These are phyloP conservation scores for Andrena fulva DNA, from an alignment of 2,888 invertebrate species.

Conservation along the genomic window DNA sequence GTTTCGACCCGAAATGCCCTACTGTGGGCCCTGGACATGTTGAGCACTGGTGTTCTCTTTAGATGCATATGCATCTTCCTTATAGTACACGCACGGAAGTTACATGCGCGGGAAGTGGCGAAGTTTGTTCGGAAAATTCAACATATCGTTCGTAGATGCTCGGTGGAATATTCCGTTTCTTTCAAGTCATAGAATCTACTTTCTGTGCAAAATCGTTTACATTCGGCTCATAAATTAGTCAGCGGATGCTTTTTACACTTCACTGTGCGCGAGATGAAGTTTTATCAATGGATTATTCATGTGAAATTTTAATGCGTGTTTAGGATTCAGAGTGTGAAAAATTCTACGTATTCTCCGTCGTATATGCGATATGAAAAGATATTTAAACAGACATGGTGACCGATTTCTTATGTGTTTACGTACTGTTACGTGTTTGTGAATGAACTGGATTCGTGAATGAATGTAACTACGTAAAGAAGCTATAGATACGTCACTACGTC, in stretches of 20 bases:
- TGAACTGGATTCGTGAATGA: slow-evolving; percentile 35
- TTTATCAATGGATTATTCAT: background rate
- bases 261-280: background rate
- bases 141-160: no score
- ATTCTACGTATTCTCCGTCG: no score
- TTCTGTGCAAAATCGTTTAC: no score
- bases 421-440: slow-evolving; percentile 17
- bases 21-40: no score
- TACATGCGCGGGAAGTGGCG: no score
- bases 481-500: slow-evolving; percentile 33
- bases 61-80: background rate
- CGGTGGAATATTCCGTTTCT: no score
- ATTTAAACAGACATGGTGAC: background rate
- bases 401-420: background rate
- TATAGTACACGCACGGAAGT: no score
- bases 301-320: slow-evolving; percentile 38
- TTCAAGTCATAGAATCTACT: no score
- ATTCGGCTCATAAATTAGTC: no score
- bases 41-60: background rate
- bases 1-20: no score
- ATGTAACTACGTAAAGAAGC: slow-evolving; percentile 10
- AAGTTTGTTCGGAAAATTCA: no score
- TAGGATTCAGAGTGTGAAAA: background rate
- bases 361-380: no score
- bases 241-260: background rate